Conservation (phyloP, 1,140 invertebrate species). For the Agraylea sexmaculata region DNA sequence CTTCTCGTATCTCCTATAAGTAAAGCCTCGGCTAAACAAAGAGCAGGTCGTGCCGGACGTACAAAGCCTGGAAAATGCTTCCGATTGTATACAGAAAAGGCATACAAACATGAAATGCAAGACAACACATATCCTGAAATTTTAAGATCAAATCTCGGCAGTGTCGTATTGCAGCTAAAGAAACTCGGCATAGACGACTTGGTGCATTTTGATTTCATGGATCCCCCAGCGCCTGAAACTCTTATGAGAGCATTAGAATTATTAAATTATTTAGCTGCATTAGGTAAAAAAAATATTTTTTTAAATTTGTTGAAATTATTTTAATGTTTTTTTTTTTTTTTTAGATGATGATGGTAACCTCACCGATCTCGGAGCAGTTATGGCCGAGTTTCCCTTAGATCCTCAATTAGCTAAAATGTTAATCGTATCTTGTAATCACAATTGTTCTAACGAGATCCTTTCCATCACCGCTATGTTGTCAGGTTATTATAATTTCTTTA, state of each 20-base stretch:
- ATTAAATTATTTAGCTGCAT: constrained; percentile 90
- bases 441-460: constrained; percentile 98
- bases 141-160: constrained; percentile 86
- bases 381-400: constrained; percentile 99
- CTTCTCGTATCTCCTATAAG: constrained; percentile 96
- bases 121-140: constrained; percentile 99
- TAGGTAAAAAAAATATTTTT: constrained; percentile 36
- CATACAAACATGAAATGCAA: constrained; percentile 98
- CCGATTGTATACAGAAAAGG: constrained; percentile 96
- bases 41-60: constrained; percentile 92
- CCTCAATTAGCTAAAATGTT: constrained; percentile 99
- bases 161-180: constrained; percentile 95
- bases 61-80: constrained; percentile 98
- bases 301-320: not conserved
- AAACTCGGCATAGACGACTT: constrained; percentile 99
- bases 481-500: too few relatives aligned
- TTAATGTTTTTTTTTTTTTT: constrained; percentile 10
- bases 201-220: constrained; percentile 99
- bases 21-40: constrained; percentile 98
- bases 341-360: constrained; percentile 91
- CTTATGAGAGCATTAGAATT: constrained; percentile 98
- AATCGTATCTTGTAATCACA: constrained; percentile 92
- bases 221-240: constrained; percentile 99
- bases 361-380: constrained; percentile 92
- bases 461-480: constrained; percentile 99